Conservation (phyloP, 2,113 vertebrate species). For the Aphelocoma coerulescens region DNA sequence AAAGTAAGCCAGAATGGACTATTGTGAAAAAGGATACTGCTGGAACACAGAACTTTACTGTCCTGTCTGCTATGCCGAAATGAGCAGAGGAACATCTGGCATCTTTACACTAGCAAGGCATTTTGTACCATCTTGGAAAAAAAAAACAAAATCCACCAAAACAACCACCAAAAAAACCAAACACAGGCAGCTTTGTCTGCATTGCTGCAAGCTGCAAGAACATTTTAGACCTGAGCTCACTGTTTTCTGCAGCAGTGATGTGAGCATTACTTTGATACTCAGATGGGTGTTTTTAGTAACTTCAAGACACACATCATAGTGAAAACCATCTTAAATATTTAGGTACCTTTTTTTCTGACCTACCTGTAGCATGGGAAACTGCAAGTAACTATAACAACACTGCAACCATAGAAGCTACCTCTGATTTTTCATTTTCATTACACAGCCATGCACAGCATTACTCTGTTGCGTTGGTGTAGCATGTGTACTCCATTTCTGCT, state of each 20-base stretch:
- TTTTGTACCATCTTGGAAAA: neutral
- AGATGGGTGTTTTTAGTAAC: neutral
- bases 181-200: neutral
- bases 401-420: neutral
- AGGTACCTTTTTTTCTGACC: neutral
- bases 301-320: neutral
- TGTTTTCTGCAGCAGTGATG: neutral
- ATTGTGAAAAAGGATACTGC: neutral
- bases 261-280: neutral
- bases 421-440: neutral
- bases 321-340: neutral
- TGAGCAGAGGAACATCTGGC: neutral
- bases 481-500: neutral
- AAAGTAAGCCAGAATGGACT: neutral
- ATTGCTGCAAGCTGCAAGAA: neutral
- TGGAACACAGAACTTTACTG: neutral
- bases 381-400: neutral
- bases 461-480: neutral
- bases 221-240: neutral
- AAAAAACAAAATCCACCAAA: accelerated
- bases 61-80: neutral
- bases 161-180: neutral
- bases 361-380: neutral
- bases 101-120: neutral
- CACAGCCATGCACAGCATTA: neutral